These are phyloP conservation scores for Lochmaea crataegi DNA, from an alignment of 2,888 invertebrate genomes.

Conservation along the genomic window DNA sequence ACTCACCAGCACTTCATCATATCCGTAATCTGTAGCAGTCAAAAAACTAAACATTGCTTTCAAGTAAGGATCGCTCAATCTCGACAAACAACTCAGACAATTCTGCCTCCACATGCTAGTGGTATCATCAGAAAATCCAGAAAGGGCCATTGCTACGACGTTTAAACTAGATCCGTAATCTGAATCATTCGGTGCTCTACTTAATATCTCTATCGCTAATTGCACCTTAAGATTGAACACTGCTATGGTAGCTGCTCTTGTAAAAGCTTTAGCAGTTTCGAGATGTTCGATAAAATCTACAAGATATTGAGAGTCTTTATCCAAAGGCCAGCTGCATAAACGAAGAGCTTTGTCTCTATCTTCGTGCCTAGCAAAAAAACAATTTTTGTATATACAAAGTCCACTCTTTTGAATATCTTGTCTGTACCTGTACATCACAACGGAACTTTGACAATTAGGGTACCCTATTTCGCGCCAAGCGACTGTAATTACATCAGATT, in stretches of 20 bases:
- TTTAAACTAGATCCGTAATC: conserved; percentile 65
- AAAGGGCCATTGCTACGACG: conserved; percentile 83
- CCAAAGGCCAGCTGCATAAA: conserved; percentile 91
- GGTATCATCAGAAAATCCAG: conserved; percentile 88
- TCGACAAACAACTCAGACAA: conserved; percentile 77
- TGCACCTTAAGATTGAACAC: conserved; percentile 89
- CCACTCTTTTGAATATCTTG: neutral
- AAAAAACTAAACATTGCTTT: conserved; percentile 92
- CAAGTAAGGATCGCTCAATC: conserved; percentile 90
- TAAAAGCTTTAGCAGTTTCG: conserved; percentile 78
- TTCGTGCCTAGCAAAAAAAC: conserved; percentile 68
- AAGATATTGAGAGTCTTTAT: conserved; percentile 73
- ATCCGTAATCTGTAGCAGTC: conserved; percentile 81
- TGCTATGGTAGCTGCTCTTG: conserved; percentile 90
- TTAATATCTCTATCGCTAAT: conserved; percentile 87
- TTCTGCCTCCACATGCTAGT: conserved; percentile 83
- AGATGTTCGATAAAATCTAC: conserved; percentile 74
- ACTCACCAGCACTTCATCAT: conserved; percentile 80
- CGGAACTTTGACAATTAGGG: conserved; percentile 66
- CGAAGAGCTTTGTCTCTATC: conserved; percentile 84
- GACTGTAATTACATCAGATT: conserved; percentile 72
- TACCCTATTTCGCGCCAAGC: conserved; percentile 76
- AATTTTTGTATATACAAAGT: too few species aligned
- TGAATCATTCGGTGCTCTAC: conserved; percentile 71
- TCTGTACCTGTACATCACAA: conserved; percentile 69